Evolutionary conservation across 2,888 invertebrate genomes (phyloP), one percentile per base, ranked within the genome.

Genomic region (Drosophila lacicola): DNA sequence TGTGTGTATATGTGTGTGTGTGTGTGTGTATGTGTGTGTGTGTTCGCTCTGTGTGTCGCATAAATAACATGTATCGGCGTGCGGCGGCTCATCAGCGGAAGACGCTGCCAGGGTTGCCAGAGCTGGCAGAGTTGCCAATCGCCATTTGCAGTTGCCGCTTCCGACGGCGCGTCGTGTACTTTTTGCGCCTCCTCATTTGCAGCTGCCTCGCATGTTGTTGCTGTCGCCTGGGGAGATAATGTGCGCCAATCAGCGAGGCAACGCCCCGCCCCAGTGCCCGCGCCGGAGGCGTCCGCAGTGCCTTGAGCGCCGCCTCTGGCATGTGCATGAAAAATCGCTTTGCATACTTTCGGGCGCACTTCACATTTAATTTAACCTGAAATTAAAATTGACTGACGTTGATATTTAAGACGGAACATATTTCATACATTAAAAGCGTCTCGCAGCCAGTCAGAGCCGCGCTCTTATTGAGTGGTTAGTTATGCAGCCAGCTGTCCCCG

Each of bases 371-470:
- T 81, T 86, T 70, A 71, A 69, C 55, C 66, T 58, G 65, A 86
- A 84, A 84, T 86, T 81, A 83, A 84, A 86, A 84, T 83, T 84
- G 83, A 84, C 83, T 86, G 83, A 81, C 83, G 72, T 81, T 79
- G 69, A 83, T 82, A 80, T 82, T 82, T 67, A 72, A 70, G 70
- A 29, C 42, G 2, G 37, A 72, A 73, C 74, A 67, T 54, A 68
- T 57, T 60, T 19, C 46, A 51, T 51, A 44, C 60, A 57, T 63
- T 55, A 54, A 55, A 45, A 29, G 33, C 33, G 44, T 33, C 44
- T 14, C 54, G n/a, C 14, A 33, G 53, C 13, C 51, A 11, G 29
- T 29, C 29, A 25, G 37, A 51, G 51, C 11, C 33, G 19, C 42
- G 10, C 10, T 2, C 25, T 25, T 19, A 29, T 41, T 44, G 44